Conservation (phyloP, 53 echinoderm and acorn worm species). For the Holothuria scabra region DNA sequence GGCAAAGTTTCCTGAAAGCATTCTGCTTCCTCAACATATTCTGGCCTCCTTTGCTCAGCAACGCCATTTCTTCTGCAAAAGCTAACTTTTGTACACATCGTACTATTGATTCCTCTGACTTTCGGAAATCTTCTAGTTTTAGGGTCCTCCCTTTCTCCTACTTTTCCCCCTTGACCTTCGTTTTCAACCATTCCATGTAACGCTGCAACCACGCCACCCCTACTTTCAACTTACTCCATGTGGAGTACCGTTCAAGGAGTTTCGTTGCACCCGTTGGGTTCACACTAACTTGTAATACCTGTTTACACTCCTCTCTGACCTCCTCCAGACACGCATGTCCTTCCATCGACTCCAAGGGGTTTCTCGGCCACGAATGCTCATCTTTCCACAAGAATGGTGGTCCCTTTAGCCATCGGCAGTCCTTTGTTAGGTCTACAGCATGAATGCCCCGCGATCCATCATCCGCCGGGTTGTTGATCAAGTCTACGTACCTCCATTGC, state of each 20-base stretch:
- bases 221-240: conserved; percentile 41
- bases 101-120: conserved; percentile 56
- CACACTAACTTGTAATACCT: conserved; percentile 6
- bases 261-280: background rate
- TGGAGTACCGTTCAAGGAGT: conserved; percentile 48
- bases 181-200: background rate
- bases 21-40: background rate
- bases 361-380: conserved; percentile 51
- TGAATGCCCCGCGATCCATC: conserved; percentile 56
- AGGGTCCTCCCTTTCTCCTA: background rate
- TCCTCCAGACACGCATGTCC: conserved; percentile 23
- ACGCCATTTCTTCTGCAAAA: conserved; percentile 30
- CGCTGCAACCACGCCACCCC: conserved; percentile 62
- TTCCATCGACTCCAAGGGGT: conserved; percentile 11
- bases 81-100: conserved; percentile 32
- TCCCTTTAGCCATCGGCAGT: conserved; percentile 50
- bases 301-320: background rate
- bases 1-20: conserved; percentile 1
- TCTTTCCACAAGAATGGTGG: conserved; percentile 55
- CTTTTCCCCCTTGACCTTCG: background rate
- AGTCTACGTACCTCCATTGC: conserved; percentile 58
- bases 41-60: background rate
- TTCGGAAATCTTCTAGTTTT: background rate
- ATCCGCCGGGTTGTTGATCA: conserved; percentile 51
- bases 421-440: conserved; percentile 20